Evolutionary conservation across 2,888 invertebrate genomes (phyloP), one percentile per base, ranked within the genome.

Genomic region (Rambutsinella grinnellia): DNA sequence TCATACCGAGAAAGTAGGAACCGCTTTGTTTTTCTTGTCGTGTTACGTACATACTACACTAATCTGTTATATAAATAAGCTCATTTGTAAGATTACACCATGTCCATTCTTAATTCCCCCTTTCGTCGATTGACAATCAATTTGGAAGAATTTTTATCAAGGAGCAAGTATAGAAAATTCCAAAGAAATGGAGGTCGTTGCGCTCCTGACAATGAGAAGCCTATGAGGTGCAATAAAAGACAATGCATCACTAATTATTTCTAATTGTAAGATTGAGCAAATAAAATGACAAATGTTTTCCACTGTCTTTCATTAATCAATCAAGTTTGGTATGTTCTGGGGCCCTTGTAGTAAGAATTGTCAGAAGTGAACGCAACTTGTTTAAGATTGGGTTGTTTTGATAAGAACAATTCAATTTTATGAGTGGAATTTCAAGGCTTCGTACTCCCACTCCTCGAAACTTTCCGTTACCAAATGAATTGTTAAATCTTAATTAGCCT

Each of bases 101-200:
- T 19, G 49, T n/a, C n/a, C 49, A 13, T 10, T 49, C 49, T 49
- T 49, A 49, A n/a, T n/a, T 49, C 49, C 49, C 19, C 19, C n/a
- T 49, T 19, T 19, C n/a, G 17, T 47, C 61, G 44, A 61, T 69
- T 61, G 69, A 46, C 69, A 69, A 54, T 61, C 69, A 69, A 61
- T 69, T 69, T 69, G 26, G 28, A 47, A 24, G 58, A 68, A 68
- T 68, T 68, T 17, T 49, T 17, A 5, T 2, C 60, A 24, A 24
- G n/a, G 13, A 26, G 3, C n/a, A n/a, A n/a, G n/a, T n/a, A 13
- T 5, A 36, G 36, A 36, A 36, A 36, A 36, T 36, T 36, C 36
- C 36, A 36, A 23, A 46, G 60, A 46, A 60, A 60, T n/a, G n/a
- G n/a, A n/a, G n/a, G n/a, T n/a, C n/a, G n/a, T n/a, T n/a, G n/a